Evolutionary conservation across 92 coral and sea anemone genomes (phyloP).

Genomic region (Epizoanthus scotinus): DNA sequence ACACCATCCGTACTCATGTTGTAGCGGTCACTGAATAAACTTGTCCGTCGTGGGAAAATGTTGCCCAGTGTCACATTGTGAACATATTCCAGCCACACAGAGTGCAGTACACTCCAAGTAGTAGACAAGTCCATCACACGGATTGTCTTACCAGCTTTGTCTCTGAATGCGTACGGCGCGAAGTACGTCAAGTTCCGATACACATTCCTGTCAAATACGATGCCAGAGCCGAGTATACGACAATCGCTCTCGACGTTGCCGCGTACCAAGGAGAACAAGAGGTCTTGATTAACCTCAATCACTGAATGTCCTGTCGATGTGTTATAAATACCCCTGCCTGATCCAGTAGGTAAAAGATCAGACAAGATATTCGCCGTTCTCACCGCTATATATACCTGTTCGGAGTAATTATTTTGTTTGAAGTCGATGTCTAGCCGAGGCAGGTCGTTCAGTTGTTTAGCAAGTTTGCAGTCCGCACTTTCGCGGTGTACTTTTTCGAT

Average conservation of each 20-base stretch:
- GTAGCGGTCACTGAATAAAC: constrained; percentile 49
- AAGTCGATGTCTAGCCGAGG: constrained; percentile 48
- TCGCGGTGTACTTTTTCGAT: constrained; percentile 73
- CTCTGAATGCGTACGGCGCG: constrained; percentile 89
- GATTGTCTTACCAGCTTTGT: constrained; percentile 39
- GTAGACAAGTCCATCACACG: constrained; percentile 72
- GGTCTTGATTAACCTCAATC: constrained; percentile 48
- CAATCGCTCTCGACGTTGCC: constrained; percentile 72
- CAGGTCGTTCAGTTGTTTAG: constrained; percentile 58
- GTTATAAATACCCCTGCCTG: constrained; percentile 33
- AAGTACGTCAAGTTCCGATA: constrained; percentile 67
- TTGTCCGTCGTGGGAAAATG: constrained; percentile 37
- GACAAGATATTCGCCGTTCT: constrained; percentile 74
- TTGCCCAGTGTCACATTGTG: constrained; percentile 40
- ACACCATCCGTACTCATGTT: constrained; percentile 40
- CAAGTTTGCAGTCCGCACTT: constrained; percentile 68
- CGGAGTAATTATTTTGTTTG: constrained; percentile 3
- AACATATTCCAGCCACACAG: constrained; percentile 74
- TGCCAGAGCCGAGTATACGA: constrained; percentile 75
- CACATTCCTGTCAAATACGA: constrained; percentile 72
- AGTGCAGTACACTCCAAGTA: constrained; percentile 53
- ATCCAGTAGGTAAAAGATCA: constrained; percentile 77
- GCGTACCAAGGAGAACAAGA: constrained; percentile 61
- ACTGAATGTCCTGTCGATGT: constrained; percentile 36
- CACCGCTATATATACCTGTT: constrained; percentile 71